Conservation (phyloP, 2,113 vertebrate species). For the Amblyopsis rosae region DNA sequence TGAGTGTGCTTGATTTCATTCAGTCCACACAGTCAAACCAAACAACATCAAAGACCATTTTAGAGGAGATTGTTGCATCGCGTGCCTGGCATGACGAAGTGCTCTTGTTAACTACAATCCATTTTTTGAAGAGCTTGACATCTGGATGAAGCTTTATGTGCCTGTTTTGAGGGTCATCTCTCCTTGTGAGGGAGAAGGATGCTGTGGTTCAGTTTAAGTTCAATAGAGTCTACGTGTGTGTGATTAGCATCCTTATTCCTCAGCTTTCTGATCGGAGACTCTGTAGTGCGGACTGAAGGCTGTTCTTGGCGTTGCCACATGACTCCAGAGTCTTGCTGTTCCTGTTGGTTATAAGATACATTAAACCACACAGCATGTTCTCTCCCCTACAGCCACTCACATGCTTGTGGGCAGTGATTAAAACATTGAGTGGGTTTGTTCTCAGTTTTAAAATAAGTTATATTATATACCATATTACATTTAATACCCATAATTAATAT, state of each 20-base stretch:
- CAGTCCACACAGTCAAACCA: conserved; percentile 10
- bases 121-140: conserved; percentile 8
- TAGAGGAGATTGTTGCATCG: too few relatives aligned
- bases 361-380: not conserved
- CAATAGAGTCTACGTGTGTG: conserved; percentile 19
- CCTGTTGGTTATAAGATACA: conserved; percentile 66
- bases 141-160: not conserved
- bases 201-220: not conserved
- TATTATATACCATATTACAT: too few relatives aligned
- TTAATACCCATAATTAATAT: too few relatives aligned
- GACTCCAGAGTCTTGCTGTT: conserved; percentile 84
- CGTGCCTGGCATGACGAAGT: not conserved
- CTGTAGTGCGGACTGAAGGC: conserved; percentile 82
- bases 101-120: not conserved
- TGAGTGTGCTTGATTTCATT: not conserved
- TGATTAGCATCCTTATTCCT: conserved; percentile 20
- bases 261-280: conserved; percentile 66
- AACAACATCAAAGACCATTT: conserved; percentile 1
- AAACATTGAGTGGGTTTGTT: too few relatives aligned
- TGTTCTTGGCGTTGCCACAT: conserved; percentile 82
- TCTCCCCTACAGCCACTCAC: too few relatives aligned
- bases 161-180: conserved; percentile 1
- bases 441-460: too few relatives aligned
- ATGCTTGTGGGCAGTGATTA: too few relatives aligned
- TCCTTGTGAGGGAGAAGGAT: conserved; percentile 6